A percentile compares a stretch with the other conserved stretches of the same genome.
Evolutionary conservation across 2,888 invertebrate species (phyloP).

Genomic region (Hipparchia sbordonii): DNA sequence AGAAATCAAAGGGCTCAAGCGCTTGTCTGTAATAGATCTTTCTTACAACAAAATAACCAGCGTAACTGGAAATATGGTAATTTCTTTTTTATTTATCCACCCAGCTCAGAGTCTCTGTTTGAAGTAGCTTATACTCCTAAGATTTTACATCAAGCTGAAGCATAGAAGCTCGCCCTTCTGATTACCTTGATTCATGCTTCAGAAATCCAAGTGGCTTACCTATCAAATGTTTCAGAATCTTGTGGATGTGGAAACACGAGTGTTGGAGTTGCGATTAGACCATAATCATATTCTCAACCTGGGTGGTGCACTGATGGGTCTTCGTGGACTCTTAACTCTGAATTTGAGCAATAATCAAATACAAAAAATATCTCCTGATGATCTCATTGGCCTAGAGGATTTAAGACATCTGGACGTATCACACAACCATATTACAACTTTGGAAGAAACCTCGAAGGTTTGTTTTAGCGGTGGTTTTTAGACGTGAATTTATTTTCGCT

Average conservation of each 20-base stretch:
- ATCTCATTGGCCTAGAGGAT: constrained; percentile 89
- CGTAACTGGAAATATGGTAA: constrained; percentile 85
- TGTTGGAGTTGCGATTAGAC: constrained; percentile 88
- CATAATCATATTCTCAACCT: constrained; percentile 88
- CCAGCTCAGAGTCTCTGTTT: no score
- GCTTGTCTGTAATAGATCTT: constrained; percentile 88
- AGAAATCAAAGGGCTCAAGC: constrained; percentile 88
- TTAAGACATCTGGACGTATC: constrained; percentile 90
- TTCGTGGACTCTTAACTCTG: constrained; percentile 87
- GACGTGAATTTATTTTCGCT: constrained; percentile 40
- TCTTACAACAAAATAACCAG: constrained; percentile 89
- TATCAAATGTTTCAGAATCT: constrained; percentile 81
- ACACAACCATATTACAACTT: constrained; percentile 88
- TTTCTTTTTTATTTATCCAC: constrained; percentile 36
- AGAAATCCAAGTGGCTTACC: not conserved
- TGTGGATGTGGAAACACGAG: constrained; percentile 89
- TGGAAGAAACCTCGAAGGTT: constrained; percentile 93
- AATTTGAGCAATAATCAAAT: constrained; percentile 90
- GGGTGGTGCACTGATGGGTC: constrained; percentile 89
- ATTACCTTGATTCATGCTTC: not conserved
- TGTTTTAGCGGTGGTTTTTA: constrained; percentile 33
- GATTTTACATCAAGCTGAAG: not conserved
- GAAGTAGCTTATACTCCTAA: not conserved
- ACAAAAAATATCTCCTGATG: constrained; percentile 88
- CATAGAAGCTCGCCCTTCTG: not conserved